Evolutionary conservation across 2,797 vertebrate genomes (phyloP).

Genomic region (Nannoperca obscura): DNA sequence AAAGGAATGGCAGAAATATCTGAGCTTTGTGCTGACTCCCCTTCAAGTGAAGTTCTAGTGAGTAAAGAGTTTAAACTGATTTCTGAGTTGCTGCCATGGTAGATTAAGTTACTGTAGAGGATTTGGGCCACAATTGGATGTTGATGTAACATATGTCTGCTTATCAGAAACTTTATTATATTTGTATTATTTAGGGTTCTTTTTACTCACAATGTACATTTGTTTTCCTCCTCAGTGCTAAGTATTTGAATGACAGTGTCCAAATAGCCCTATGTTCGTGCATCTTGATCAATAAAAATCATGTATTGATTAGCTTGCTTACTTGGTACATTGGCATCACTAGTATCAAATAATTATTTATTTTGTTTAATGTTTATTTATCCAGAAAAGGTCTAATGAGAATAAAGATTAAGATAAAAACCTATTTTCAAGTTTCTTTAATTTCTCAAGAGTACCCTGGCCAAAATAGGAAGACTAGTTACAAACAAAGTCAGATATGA

Average conservation of each 20-base stretch:
- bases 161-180: not conserved
- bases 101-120: constrained; percentile 1
- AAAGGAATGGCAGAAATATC: constrained; percentile 48
- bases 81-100: constrained; percentile 1
- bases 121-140: constrained; percentile 13
- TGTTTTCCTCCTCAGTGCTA: not conserved
- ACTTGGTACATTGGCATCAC: not conserved
- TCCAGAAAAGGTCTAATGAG: not conserved
- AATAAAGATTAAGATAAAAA: not conserved
- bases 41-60: not conserved
- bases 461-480: not conserved
- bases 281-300: not conserved
- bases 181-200: not conserved
- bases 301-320: not conserved
- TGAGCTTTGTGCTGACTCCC: constrained; percentile 28
- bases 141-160: not conserved
- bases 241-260: constrained; percentile 3
- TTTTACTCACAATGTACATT: not conserved
- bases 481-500: not conserved
- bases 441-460: not conserved
- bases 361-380: not conserved
- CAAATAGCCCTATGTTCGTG: not conserved
- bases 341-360: too few relatives aligned
- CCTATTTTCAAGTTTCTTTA: not conserved
- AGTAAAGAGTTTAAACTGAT: constrained; percentile 3